Evolutionary conservation across 1,140 invertebrate genomes (phyloP).

Genomic region (Lutraria rhynchaena): DNA sequence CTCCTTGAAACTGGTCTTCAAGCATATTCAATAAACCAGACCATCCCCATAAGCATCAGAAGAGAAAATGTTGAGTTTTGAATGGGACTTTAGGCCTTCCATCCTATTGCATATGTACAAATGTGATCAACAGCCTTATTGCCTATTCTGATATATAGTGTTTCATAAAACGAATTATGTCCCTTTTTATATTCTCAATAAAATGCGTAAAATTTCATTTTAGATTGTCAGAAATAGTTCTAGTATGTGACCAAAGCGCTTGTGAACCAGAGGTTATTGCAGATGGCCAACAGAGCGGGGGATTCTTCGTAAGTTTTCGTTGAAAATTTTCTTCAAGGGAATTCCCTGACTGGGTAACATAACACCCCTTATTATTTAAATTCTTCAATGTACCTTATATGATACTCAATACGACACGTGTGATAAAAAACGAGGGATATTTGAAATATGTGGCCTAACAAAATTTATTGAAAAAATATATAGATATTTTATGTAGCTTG

Average conservation of each 20-base stretch:
- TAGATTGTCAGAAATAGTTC: constrained; percentile 34
- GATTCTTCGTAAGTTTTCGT: constrained; percentile 47
- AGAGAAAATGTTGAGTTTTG: not conserved
- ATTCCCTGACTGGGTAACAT: too few relatives aligned
- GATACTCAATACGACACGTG: too few relatives aligned
- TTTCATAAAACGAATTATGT: too few relatives aligned
- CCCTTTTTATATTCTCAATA: not conserved
- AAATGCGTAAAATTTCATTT: too few relatives aligned
- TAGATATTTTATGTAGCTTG: not conserved
- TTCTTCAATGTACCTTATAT: too few relatives aligned
- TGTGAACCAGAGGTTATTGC: constrained; percentile 33
- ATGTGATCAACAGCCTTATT: not conserved
- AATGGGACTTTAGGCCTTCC: too few relatives aligned
- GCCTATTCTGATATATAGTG: too few relatives aligned
- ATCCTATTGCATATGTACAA: too few relatives aligned
- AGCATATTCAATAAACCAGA: not conserved
- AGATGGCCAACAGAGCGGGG: constrained; percentile 14
- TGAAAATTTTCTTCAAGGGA: too few relatives aligned
- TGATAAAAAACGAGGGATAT: too few relatives aligned
- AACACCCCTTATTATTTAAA: too few relatives aligned
- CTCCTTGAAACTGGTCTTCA: too few relatives aligned
- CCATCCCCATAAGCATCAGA: not conserved
- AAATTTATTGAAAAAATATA: not conserved
- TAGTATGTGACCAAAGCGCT: constrained; percentile 35
- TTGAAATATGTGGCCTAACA: not conserved